A percentile compares a stretch with the other conserved stretches of the same genome.
Evolutionary conservation across 2,888 invertebrate genomes (phyloP).

Genomic region (Colletes collaris): DNA sequence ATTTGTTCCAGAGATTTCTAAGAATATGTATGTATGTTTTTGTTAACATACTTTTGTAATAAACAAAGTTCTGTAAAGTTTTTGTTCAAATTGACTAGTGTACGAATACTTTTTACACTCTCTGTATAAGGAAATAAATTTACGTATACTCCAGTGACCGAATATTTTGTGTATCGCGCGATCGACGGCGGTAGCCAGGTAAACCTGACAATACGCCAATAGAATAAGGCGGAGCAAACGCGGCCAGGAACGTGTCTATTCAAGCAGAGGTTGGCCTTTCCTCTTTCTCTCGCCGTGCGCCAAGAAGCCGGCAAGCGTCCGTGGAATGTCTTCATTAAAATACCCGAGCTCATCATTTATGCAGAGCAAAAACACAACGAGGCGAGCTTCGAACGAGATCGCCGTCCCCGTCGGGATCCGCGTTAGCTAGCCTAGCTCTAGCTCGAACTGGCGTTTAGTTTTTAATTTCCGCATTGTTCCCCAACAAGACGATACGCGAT

Average conservation of each 20-base stretch:
- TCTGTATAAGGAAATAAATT: no score
- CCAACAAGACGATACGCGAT: slow-evolving; percentile 23
- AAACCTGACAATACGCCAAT: slow-evolving; percentile 46
- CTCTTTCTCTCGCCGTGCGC: slow-evolving; percentile 69
- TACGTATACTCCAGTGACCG: no score
- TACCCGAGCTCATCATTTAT: slow-evolving; percentile 80
- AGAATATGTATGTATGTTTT: no score
- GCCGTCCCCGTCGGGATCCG: slow-evolving; percentile 33
- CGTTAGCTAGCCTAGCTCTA: slow-evolving; percentile 14
- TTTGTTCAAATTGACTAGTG: no score
- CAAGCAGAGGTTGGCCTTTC: slow-evolving; percentile 59
- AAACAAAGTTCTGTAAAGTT: no score
- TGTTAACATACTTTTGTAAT: no score
- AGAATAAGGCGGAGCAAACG: slow-evolving; percentile 55
- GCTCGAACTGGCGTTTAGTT: slow-evolving; percentile 25
- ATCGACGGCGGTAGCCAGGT: background rate
- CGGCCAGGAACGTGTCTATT: slow-evolving; percentile 66
- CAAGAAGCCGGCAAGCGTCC: slow-evolving; percentile 74
- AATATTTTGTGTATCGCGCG: background rate
- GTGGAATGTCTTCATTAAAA: slow-evolving; percentile 81
- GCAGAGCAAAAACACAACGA: slow-evolving; percentile 80
- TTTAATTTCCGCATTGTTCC: slow-evolving; percentile 59
- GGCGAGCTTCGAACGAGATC: slow-evolving; percentile 66
- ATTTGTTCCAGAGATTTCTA: no score
- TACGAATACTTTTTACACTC: no score